Conservation (phyloP, 2,113 vertebrate genomes). For the Nestor notabilis region DNA sequence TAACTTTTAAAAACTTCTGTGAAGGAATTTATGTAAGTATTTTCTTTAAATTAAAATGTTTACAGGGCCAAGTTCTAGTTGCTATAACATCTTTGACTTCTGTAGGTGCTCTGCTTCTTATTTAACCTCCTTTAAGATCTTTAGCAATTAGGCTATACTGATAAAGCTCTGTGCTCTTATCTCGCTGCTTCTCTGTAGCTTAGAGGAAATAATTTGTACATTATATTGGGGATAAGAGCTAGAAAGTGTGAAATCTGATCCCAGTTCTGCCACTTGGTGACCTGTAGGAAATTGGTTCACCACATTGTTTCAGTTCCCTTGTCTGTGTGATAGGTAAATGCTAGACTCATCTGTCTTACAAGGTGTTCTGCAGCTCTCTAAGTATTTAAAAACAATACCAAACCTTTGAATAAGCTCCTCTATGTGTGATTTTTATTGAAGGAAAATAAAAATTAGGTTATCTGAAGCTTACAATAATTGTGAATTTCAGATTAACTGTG, state of each 20-base stretch:
- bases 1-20: not conserved
- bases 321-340: not conserved
- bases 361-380: not conserved
- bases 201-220: constrained; percentile 43
- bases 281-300: not conserved
- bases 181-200: constrained; percentile 8
- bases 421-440: not conserved
- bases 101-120: not conserved
- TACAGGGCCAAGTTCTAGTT: not conserved
- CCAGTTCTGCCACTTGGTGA: not conserved
- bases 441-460: constrained; percentile 1
- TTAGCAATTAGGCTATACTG: constrained; percentile 13
- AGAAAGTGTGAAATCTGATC: constrained; percentile 34
- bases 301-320: not conserved
- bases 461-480: not conserved
- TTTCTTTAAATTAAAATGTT: not conserved
- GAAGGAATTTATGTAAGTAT: not conserved
- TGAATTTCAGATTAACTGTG: constrained; percentile 30
- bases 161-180: constrained; percentile 30
- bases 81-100: not conserved
- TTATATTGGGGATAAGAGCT: constrained; percentile 11
- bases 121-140: not conserved
- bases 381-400: not conserved
- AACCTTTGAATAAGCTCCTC: not conserved
- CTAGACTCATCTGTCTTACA: not conserved